Conservation (phyloP, 2,797 vertebrate genomes). For the Pogoniulus pusillus region DNA sequence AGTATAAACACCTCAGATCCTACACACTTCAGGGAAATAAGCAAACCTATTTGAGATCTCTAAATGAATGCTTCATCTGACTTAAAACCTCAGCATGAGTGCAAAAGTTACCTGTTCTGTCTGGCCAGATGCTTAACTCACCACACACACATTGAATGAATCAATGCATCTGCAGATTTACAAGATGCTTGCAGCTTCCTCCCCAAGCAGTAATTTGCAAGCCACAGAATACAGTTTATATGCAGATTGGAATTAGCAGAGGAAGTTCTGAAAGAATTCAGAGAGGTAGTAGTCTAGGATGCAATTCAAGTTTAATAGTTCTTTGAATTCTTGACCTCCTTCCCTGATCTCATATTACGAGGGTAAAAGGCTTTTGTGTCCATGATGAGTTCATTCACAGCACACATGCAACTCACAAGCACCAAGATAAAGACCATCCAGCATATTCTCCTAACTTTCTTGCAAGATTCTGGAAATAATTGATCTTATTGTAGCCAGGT, state of each 20-base stretch:
- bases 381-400: background rate
- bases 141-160: background rate
- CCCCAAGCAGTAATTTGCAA: background rate
- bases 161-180: background rate
- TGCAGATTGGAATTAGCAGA: fast-evolving
- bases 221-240: background rate
- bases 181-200: background rate
- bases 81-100: background rate
- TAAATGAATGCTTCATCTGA: background rate
- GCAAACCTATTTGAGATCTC: background rate
- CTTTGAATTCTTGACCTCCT: background rate
- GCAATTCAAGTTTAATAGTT: background rate
- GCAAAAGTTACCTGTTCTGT: background rate
- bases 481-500: background rate
- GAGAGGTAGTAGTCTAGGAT: background rate
- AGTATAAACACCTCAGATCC: background rate
- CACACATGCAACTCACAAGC: background rate
- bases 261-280: background rate
- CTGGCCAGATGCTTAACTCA: background rate
- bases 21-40: background rate
- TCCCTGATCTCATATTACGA: background rate
- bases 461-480: background rate
- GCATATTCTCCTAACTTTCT: background rate
- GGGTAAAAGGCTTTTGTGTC: background rate
- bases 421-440: background rate